phyloP scores from a whole-genome alignment of 2,888 invertebrate genomes.

The Cenopis cana region DNA sequence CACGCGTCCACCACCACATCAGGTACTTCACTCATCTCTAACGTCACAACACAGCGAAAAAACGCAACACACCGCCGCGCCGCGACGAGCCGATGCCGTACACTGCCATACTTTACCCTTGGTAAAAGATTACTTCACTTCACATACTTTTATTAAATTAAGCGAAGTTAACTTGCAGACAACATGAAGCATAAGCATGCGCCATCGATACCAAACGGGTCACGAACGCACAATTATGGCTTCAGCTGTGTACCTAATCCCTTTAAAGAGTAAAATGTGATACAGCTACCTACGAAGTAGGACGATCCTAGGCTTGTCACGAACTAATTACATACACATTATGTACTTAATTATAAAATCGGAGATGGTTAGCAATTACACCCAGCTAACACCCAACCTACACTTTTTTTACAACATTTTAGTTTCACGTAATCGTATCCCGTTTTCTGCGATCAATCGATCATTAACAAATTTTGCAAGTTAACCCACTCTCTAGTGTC shows the following conservation, averaged over 20 bases:
- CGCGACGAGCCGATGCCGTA: constrained; percentile 64
- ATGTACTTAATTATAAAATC: background rate
- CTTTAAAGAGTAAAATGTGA: constrained; percentile 70
- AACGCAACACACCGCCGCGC: constrained; percentile 62
- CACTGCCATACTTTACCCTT: constrained; percentile 79
- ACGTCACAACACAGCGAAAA: constrained; percentile 52
- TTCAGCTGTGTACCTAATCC: constrained; percentile 75
- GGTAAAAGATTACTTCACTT: constrained; percentile 81
- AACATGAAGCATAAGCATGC: constrained; percentile 76
- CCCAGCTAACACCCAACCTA: no score
- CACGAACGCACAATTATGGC: constrained; percentile 81
- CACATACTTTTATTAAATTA: constrained; percentile 83
- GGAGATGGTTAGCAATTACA: background rate
- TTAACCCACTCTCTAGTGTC: no score
- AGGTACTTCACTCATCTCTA: constrained; percentile 74
- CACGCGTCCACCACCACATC: constrained; percentile 74
- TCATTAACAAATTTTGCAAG: no score
- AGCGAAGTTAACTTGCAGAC: constrained; percentile 78
- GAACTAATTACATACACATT: background rate
- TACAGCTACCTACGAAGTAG: constrained; percentile 34
- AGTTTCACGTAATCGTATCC: no score
- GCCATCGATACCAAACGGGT: constrained; percentile 76
- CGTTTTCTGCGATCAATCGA: no score
- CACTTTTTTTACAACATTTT: no score
- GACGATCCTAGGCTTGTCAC: constrained; percentile 17